A percentile compares a stretch with the other conserved stretches of the same genome.
Evolutionary conservation across 2,888 invertebrate species (phyloP).

Genomic region (Heliconius ismenius): DNA sequence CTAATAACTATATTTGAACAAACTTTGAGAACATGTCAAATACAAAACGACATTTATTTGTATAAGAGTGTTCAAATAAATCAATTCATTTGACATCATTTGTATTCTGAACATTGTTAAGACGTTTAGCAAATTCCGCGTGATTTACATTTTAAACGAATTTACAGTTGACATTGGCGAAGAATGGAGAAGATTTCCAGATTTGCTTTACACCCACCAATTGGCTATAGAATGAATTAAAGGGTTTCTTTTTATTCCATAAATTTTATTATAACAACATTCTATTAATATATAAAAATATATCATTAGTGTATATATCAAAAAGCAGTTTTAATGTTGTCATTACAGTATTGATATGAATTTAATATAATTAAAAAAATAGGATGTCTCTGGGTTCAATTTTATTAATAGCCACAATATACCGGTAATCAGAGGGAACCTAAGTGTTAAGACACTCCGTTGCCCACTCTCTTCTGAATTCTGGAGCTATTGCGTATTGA

Average conservation of each 20-base stretch:
- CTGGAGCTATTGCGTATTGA: too few species aligned
- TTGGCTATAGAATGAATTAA: background rate
- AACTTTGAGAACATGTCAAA: background rate
- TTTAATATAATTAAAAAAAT: background rate
- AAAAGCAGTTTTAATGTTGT: too few species aligned
- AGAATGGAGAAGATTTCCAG: conserved; percentile 24
- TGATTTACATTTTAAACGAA: conserved; percentile 47
- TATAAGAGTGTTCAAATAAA: conserved; percentile 26
- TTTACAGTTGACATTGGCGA: conserved; percentile 37
- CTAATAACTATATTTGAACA: background rate
- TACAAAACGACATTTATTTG: conserved; percentile 1
- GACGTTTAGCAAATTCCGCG: conserved; percentile 40
- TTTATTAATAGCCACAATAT: too few species aligned
- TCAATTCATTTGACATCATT: conserved; percentile 35
- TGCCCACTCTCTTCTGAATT: too few species aligned
- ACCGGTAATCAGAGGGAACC: too few species aligned
- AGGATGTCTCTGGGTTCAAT: too few species aligned
- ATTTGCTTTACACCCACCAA: too few species aligned
- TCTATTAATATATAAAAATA: background rate
- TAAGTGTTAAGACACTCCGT: too few species aligned
- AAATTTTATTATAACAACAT: background rate
- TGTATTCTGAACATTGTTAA: conserved; percentile 42
- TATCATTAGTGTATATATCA: too few species aligned
- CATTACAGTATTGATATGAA: background rate
- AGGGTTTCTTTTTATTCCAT: background rate